Conservation (phyloP, 2,888 invertebrate genomes). For the Bimastos eiseni region DNA sequence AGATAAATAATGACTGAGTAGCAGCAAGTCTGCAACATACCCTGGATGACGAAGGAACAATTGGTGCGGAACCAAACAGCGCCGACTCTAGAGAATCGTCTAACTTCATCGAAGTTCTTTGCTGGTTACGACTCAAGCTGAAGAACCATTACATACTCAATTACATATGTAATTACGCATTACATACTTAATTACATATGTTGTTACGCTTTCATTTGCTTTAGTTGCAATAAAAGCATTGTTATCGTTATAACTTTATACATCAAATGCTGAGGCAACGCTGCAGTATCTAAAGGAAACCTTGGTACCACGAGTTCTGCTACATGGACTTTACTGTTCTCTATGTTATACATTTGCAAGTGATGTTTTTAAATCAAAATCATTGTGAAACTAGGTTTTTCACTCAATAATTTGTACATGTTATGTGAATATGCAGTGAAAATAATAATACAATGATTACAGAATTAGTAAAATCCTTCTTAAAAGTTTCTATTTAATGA, state of each 20-base stretch:
- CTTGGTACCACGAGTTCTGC: too few species aligned
- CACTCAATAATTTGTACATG: too few species aligned
- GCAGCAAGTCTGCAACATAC: background rate
- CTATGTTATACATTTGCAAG: too few species aligned
- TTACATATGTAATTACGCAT: background rate
- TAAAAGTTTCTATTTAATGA: background rate
- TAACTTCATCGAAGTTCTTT: background rate
- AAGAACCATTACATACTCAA: background rate
- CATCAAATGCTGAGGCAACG: background rate
- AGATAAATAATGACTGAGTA: too few species aligned
- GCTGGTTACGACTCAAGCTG: conserved; percentile 22
- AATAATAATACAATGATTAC: background rate
- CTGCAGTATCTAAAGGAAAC: too few species aligned
- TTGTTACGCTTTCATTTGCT: too few species aligned
- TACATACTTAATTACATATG: too few species aligned
- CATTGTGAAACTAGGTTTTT: too few species aligned
- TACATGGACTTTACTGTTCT: too few species aligned
- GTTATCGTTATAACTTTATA: background rate
- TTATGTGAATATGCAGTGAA: too few species aligned
- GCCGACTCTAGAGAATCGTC: background rate
- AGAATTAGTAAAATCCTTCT: background rate
- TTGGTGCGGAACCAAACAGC: conserved; percentile 1
- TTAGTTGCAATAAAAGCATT: too few species aligned
- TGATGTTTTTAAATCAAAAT: too few species aligned
- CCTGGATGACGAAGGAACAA: background rate